phyloP scores from a whole-genome alignment of 1,140 invertebrate genomes.

The Lasioglossum baleicum region DNA sequence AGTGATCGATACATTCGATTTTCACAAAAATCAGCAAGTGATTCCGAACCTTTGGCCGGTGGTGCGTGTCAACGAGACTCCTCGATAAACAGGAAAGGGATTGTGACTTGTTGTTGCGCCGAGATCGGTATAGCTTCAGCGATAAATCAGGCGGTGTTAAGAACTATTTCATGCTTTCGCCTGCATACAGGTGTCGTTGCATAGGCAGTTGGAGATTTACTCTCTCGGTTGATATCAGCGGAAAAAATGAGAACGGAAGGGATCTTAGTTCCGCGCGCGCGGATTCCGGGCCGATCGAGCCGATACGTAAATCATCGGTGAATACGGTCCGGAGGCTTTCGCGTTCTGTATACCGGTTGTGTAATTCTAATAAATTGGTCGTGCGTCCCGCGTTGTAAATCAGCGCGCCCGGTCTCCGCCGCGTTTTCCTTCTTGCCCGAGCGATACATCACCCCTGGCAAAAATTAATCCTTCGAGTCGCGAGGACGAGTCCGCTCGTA shows the following conservation, averaged over 20 bases:
- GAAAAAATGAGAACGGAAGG: constrained; percentile 19
- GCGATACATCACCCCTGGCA: constrained; percentile 1
- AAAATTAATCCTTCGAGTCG: constrained; percentile 20
- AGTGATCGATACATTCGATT: too few relatives aligned
- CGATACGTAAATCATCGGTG: constrained; percentile 60
- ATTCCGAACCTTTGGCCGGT: too few relatives aligned
- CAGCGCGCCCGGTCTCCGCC: constrained; percentile 33
- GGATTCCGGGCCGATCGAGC: constrained; percentile 28
- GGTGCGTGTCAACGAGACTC: too few relatives aligned
- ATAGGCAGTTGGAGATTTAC: background rate
- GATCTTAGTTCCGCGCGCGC: constrained; percentile 46
- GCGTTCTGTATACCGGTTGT: constrained; percentile 51
- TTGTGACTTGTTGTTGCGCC: too few relatives aligned
- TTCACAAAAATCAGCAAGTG: too few relatives aligned
- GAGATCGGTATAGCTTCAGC: too few relatives aligned
- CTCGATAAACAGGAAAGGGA: too few relatives aligned
- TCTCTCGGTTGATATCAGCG: background rate
- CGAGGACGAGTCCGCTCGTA: background rate
- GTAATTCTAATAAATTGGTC: constrained; percentile 70
- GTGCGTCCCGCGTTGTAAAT: constrained; percentile 58
- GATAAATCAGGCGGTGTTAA: background rate
- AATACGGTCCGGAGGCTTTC: constrained; percentile 53
- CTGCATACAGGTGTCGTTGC: constrained; percentile 11
- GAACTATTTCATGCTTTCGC: background rate
- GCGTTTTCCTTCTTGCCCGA: constrained; percentile 1